Evolutionary conservation across 2,797 vertebrate genomes (phyloP).

Genomic region (Aplochiton taeniatus): DNA sequence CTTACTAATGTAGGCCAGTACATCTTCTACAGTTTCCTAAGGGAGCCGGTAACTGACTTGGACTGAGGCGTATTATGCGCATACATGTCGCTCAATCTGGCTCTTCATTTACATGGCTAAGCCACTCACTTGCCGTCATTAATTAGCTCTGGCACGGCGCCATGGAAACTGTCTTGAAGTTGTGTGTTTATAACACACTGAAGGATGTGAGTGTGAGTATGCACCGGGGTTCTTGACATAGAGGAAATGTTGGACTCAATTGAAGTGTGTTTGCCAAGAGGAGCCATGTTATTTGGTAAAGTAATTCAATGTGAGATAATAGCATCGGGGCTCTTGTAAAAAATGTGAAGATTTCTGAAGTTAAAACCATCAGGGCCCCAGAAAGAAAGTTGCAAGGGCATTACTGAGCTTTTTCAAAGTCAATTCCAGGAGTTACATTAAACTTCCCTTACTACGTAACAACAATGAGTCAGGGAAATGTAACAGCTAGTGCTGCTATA

Average conservation of each 20-base stretch:
- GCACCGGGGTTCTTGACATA: constrained; percentile 2
- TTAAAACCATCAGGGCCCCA: too few species aligned
- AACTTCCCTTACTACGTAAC: too few species aligned
- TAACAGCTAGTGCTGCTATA: neutral
- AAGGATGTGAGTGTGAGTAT: constrained; percentile 7
- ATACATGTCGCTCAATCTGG: constrained; percentile 32
- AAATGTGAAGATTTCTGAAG: too few species aligned
- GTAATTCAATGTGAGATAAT: too few species aligned
- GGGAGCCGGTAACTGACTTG: constrained; percentile 45
- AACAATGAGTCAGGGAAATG: neutral
- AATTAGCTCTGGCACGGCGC: constrained; percentile 44
- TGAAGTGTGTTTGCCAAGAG: constrained; percentile 6
- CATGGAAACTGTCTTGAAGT: constrained; percentile 30
- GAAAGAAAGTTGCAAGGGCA: too few species aligned
- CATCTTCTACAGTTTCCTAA: constrained; percentile 39
- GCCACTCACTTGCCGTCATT: constrained; percentile 51
- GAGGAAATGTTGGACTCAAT: constrained; percentile 10
- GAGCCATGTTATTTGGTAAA: neutral
- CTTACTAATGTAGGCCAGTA: constrained; percentile 30
- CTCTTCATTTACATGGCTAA: constrained; percentile 57
- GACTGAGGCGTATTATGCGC: constrained; percentile 32
- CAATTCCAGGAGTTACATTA: too few species aligned
- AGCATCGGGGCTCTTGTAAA: too few species aligned
- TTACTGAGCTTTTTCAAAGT: too few species aligned
- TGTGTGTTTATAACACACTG: constrained; percentile 17